Conservation (phyloP, 53 echinoderm and acorn worm species). For the Astropecten irregularis region DNA sequence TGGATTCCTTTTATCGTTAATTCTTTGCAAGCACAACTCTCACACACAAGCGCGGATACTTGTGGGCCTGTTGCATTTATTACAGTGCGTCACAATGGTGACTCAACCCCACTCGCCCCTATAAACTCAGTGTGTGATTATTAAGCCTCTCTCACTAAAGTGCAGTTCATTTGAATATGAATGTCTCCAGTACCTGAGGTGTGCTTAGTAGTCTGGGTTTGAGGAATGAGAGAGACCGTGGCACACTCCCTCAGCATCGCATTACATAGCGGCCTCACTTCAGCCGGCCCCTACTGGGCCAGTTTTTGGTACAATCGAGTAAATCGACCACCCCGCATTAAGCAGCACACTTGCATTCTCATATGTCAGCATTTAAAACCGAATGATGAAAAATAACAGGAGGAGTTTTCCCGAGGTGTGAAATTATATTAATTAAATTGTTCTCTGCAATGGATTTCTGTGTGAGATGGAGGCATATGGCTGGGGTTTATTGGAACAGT, state of each 20-base stretch:
- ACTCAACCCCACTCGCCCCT: not conserved
- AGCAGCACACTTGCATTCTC: conserved; percentile 13
- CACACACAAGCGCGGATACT: too few species aligned
- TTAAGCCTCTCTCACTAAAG: conserved; percentile 1
- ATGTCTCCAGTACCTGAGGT: too few species aligned
- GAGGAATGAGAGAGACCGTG: too few species aligned
- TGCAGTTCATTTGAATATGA: conserved; percentile 48
- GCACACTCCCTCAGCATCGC: conserved; percentile 24
- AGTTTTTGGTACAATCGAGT: not conserved
- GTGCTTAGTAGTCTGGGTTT: too few species aligned
- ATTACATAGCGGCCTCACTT: conserved; percentile 8
- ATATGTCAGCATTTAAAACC: conserved; percentile 2
- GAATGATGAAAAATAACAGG: too few species aligned
- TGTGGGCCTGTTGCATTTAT: too few species aligned
- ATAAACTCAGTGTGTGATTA: not conserved
- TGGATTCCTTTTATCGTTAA: too few species aligned
- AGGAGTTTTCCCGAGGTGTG: conserved; percentile 1
- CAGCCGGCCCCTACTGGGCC: conserved; percentile 1
- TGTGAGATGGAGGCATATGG: conserved; percentile 8
- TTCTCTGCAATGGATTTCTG: not conserved
- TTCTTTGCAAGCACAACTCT: too few species aligned
- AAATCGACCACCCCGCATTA: conserved; percentile 9
- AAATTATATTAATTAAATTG: not conserved
- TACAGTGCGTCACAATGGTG: too few species aligned
- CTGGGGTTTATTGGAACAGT: not conserved